Base-by-base conservation (phyloP, 2,888 invertebrate species). In the Campoletis raptor region DNA sequence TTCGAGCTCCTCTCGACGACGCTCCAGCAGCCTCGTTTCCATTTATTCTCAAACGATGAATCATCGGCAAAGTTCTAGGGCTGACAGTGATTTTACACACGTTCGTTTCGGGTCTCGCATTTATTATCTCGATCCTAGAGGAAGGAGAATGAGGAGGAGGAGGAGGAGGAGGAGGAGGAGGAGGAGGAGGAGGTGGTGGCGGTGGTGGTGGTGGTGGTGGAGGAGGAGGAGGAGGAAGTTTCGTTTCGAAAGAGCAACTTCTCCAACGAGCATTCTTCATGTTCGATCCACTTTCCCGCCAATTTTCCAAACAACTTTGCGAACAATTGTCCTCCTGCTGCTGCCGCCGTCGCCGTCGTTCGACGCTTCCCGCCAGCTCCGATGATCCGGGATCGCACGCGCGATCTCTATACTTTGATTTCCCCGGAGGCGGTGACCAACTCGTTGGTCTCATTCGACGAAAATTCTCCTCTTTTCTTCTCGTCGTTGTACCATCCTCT, bases 1-100 rank as follows among this genome's bases (percentile, higher is more conserved):
- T 93, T 96, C 96, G 78, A 96, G 97, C 92, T 95, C 97, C 91
- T 61, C 10, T 15, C 6, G 61, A 15, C 30, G 15, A 7, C 6
- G 48, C n/a, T n/a, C 42, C 21, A 4, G 90, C 90, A 0, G 70
- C 10, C 0, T 87, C 89, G n/a, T 90, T 90, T 8, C 91, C 88
- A 18, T 88, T 92, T 9, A 94, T 91, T 67, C 93, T 93, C 8
- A 94, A 85, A 69, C 94, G 91, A 87, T 94, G 94, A n/a, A 94
- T 91, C 70, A 93, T 88, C 40, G 93, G 93, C 1, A 92, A 90
- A 1, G 91, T 88, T 40, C 90, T 88, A 1, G 93, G 94, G 66
- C 91, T 93, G 4, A 94, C 93, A 0, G 93, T 93, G 21, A 94
- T 94, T 61, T 94, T 94, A 85, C 93, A 94, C 15, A 94, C 90